phyloP scores from a whole-genome alignment of 2,888 invertebrate genomes.

The Dilophus febrilis region DNA sequence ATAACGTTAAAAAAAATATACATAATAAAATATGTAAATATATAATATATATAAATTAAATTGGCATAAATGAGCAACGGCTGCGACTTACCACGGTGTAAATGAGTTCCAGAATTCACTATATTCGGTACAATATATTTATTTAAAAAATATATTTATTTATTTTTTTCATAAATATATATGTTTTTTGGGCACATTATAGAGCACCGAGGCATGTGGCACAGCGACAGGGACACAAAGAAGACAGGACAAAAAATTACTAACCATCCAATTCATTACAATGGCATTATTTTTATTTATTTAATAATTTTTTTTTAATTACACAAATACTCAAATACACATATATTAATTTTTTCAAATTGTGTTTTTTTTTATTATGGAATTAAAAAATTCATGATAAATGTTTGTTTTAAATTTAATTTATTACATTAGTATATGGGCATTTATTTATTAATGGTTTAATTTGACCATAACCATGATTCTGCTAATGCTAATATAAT shows the following conservation, averaged over 20 bases:
- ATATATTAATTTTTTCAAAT: too few species aligned
- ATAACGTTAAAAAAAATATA: neutral
- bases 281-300: too few species aligned
- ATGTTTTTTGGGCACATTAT: slow-evolving; percentile 12
- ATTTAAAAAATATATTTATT: slow-evolving; percentile 12
- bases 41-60: neutral
- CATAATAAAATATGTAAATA: neutral
- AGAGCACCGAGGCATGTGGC: slow-evolving; percentile 27
- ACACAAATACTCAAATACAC: too few species aligned
- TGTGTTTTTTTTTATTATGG: too few species aligned
- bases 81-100: slow-evolving; percentile 93
- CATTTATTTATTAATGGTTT: too few species aligned
- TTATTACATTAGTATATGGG: too few species aligned
- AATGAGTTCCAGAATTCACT: slow-evolving; percentile 98
- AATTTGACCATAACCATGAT: too few species aligned
- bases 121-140: slow-evolving; percentile 25
- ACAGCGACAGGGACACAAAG: slow-evolving; percentile 32
- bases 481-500: too few species aligned
- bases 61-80: slow-evolving; percentile 12
- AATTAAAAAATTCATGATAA: too few species aligned
- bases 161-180: slow-evolving; percentile 13
- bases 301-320: too few species aligned
- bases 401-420: too few species aligned
- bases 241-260: slow-evolving; percentile 30
- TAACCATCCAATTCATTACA: slow-evolving; percentile 12